Evolutionary conservation across 2,113 vertebrate species (phyloP), one percentile per base, ranked within the genome.

Genomic region (Elaphurus davidianus): DNA sequence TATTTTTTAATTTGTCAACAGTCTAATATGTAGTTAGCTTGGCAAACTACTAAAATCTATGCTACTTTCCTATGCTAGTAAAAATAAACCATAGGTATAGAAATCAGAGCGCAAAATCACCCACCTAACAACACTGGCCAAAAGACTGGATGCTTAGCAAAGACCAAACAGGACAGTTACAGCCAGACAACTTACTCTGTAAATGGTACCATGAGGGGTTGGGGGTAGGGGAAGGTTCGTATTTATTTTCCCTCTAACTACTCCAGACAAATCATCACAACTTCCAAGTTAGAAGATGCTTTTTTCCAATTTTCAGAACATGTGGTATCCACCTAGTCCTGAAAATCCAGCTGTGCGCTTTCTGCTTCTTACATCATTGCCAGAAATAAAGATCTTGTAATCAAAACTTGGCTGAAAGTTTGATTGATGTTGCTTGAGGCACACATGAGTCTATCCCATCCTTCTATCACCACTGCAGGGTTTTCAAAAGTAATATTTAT

Each of bases 321-420:
- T 82, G 88, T 89, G 95, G 92, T 83, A 47, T 97, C 95, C 94
- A 97, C 96, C 96, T 97, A 94, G n/a, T 81, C 45, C 86, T 92
- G 88, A 97, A 94, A 98, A 91, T 50, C 92, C 98, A 98, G 96
- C 94, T 98, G 92, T 7, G 19, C 57, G 62, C 92, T 95, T 76
- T 98, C 98, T 97, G 78, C 71, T 76, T 90, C 54, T 93, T 87
- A 92, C 3, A 76, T 78, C 67, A 50, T 25, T 97, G 95, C 82
- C 97, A 98, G 92, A 97, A 98, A 97, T 71, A 92, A 97, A 97
- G 85, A 94, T 95, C 97, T 79, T 87, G 55, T 97, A 88, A 97
- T 98, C 97, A 97, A 97, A 94, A 95, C 67, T 98, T 97, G 97
- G 98, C 97, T 87, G 95, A 89, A 94, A 60, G 62, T 90, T 87